Conservation (phyloP, 2,888 invertebrate species). For the Dexiosoma caninum region DNA sequence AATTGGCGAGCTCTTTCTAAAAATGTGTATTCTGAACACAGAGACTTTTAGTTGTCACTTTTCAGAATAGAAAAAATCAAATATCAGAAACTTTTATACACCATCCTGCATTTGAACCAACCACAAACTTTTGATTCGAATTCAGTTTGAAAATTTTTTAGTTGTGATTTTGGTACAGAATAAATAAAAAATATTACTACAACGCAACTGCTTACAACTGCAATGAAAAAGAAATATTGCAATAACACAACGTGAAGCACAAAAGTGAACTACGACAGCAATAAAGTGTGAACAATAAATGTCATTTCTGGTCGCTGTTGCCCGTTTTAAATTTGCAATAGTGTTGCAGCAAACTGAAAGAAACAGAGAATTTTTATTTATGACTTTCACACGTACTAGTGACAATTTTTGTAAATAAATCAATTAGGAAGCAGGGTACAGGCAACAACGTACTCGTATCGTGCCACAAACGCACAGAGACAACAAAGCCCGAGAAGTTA, state of each 20-base stretch:
- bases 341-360: conserved; percentile 1
- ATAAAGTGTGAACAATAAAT: conserved; percentile 58
- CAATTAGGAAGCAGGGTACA: conserved; percentile 49
- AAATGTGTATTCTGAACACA: too few relatives aligned
- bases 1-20: too few relatives aligned
- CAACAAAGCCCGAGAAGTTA: conserved; percentile 46
- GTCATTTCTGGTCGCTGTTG: conserved; percentile 29
- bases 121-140: neutral
- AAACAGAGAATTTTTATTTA: conserved; percentile 55
- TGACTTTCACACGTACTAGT: conserved; percentile 61
- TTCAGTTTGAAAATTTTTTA: neutral
- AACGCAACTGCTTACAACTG: conserved; percentile 34
- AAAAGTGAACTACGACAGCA: conserved; percentile 5
- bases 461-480: neutral
- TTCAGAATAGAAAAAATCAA: too few relatives aligned
- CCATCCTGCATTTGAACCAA: neutral
- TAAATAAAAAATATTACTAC: neutral
- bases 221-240: neutral
- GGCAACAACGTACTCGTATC: neutral
- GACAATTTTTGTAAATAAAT: conserved; percentile 62
- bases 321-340: conserved; percentile 26
- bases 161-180: neutral
- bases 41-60: too few relatives aligned
- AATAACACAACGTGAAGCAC: conserved; percentile 8
- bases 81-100: neutral